phyloP scores from a whole-genome alignment of 2,797 vertebrate genomes.

The Tenualosa ilisha region DNA sequence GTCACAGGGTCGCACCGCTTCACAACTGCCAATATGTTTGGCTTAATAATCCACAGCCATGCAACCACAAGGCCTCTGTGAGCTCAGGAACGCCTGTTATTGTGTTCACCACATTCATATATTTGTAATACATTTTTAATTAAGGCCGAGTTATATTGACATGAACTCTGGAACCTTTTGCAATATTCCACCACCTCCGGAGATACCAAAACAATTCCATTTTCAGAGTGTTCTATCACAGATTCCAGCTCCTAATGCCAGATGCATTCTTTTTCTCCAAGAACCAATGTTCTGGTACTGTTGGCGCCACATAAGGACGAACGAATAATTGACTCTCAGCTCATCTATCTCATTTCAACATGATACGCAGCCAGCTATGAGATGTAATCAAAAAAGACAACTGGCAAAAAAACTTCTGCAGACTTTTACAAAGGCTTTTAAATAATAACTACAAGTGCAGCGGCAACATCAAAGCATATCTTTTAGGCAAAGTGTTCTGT shows the following conservation, averaged over 20 bases:
- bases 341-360: constrained; percentile 2
- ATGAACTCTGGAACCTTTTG: constrained; percentile 3
- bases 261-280: not conserved
- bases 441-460: not conserved
- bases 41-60: constrained; percentile 24
- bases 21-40: not conserved
- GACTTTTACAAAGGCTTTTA: constrained; percentile 11
- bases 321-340: not conserved
- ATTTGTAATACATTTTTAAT: constrained; percentile 38
- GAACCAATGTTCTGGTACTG: not conserved
- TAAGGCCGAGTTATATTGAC: constrained; percentile 33
- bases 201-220: not conserved
- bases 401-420: not conserved
- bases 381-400: not conserved
- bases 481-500: constrained; percentile 1
- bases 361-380: not conserved
- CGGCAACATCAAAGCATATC: not conserved
- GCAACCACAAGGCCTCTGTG: constrained; percentile 20
- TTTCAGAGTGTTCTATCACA: not conserved
- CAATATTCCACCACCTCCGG: constrained; percentile 19
- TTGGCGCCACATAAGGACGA: not conserved
- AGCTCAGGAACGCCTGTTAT: constrained; percentile 19
- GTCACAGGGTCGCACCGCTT: not conserved
- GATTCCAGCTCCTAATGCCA: not conserved
- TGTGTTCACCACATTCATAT: constrained; percentile 33